Evolutionary conservation across 2,113 vertebrate genomes (phyloP), one percentile per base, ranked within the genome.

Genomic region (Odocoileus virginianus): DNA sequence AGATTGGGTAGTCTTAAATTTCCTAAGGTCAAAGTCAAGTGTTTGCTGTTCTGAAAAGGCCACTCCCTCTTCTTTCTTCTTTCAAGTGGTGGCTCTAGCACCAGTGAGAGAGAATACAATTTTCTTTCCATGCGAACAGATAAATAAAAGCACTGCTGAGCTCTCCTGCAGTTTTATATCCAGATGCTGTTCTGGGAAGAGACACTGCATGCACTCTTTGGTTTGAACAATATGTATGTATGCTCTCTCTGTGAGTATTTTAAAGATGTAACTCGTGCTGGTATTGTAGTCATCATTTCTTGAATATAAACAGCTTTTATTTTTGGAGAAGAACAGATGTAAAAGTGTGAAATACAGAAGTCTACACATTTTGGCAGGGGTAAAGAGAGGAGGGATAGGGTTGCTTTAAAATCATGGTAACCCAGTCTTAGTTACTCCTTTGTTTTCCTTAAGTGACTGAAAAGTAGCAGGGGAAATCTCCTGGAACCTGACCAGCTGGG

Each of bases 391-490:
- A 91, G 23, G 61, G 60, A 8, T 28, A 40, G 28, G 85, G 45
- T 87, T 89, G 87, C 86, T 97, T 96, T 36, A 92, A 97, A 82
- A 78, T 92, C 16, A 25, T 28, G 47, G 45, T 58, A 84, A 78
- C 47, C n/a, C 58, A 82, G n/a, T 96, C 74, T 84, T 45, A 47
- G 54, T 95, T 52, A 91, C 52, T 88, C 50, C 95, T 88, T 94
- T 96, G 91, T 97, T 98, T 97, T 97, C 60, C 76, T 81, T 87
- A 88, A 95, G 82, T 95, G 94, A 91, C 85, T 98, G 97, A 58
- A 87, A 89, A 97, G 97, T 83, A 96, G 74, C 97, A 89, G 67
- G 92, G 87, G 97, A 93, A 97, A 87, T 97, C 95, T 98, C 82
- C 55, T 92, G 94, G 91, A 88, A 94, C 78, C 87, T 74, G n/a